phyloP scores from a whole-genome alignment of 2,888 invertebrate species.

The Rotaria magnacalcarata region DNA sequence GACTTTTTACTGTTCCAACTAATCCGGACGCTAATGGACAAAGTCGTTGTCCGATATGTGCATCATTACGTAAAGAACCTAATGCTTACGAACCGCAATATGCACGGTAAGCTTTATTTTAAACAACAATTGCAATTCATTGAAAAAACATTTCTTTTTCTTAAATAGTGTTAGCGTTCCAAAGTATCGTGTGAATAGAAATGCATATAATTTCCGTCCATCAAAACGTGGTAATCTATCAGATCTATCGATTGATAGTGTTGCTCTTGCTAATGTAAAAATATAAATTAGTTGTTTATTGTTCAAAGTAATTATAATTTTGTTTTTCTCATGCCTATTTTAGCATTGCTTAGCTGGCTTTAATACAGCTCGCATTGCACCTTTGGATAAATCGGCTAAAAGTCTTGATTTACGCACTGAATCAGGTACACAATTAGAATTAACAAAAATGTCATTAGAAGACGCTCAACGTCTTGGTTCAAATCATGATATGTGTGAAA shows the following conservation, averaged over 20 bases:
- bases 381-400: conserved; percentile 33
- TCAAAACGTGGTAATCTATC: conserved; percentile 12
- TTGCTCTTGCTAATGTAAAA: conserved; percentile 24
- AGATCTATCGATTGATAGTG: background rate
- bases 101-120: background rate
- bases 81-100: conserved; percentile 11
- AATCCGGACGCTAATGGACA: conserved; percentile 41
- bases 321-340: background rate
- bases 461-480: conserved; percentile 33
- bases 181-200: conserved; percentile 12
- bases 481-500: conserved; percentile 9
- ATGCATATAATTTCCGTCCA: conserved; percentile 6
- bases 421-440: conserved; percentile 33
- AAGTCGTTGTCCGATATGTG: conserved; percentile 46
- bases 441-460: conserved; percentile 30
- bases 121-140: no score
- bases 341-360: conserved; percentile 31
- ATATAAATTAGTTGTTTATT: background rate
- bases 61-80: conserved; percentile 8
- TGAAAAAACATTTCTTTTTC: no score
- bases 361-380: conserved; percentile 3
- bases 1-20: conserved; percentile 43
- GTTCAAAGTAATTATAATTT: background rate
- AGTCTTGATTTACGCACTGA: conserved; percentile 36
- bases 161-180: background rate